A percentile compares a stretch with the other conserved stretches of the same genome.
Conservation (phyloP, 2,113 vertebrate genomes). For the Caretta caretta region DNA sequence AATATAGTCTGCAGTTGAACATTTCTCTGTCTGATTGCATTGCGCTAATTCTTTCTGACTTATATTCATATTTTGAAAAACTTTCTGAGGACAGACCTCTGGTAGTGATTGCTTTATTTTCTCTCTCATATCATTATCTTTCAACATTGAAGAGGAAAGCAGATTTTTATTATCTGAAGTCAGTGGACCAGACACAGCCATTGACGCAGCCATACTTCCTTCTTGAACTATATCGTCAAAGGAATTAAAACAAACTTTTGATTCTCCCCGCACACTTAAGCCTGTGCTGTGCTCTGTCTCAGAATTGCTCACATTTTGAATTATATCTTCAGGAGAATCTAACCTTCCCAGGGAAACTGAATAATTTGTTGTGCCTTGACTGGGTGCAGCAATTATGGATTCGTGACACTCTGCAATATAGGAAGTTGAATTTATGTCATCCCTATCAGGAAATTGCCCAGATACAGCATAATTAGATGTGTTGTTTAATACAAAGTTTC, state of each 20-base stretch:
- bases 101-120: neutral
- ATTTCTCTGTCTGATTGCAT: neutral
- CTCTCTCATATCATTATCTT: neutral
- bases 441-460: neutral
- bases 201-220: neutral
- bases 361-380: neutral
- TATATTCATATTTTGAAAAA: neutral
- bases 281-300: neutral
- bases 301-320: neutral
- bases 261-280: slow-evolving; percentile 17
- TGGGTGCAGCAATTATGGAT: neutral
- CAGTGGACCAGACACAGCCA: neutral
- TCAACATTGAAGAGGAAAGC: neutral
- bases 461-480: neutral
- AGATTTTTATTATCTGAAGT: neutral
- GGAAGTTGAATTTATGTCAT: neutral
- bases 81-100: slow-evolving; percentile 19
- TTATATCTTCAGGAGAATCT: neutral
- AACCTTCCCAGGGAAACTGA: neutral
- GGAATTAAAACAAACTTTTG: slow-evolving; percentile 3
- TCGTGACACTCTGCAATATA: neutral
- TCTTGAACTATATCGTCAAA: slow-evolving; percentile 23
- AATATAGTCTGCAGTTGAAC: neutral
- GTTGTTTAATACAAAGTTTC: neutral
- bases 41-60: neutral